A percentile compares a stretch with the other conserved stretches of the same genome.
Evolutionary conservation across 2,888 invertebrate species (phyloP).

Genomic region (Pristionchus exspectatus): DNA sequence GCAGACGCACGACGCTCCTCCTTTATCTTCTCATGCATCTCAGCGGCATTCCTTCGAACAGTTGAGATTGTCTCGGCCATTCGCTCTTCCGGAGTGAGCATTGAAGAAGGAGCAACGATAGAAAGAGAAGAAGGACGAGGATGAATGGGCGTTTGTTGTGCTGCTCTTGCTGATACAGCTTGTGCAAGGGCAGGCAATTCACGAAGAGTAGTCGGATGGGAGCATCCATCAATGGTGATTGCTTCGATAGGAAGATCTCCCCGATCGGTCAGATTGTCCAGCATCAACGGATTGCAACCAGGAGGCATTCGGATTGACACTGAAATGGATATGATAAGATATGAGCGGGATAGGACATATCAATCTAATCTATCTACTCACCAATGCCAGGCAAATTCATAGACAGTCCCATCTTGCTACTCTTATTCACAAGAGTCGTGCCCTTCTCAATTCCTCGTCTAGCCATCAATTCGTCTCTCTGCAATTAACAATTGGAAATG

Average conservation of each 20-base stretch:
- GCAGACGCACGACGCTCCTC: not conserved
- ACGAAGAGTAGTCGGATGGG: not conserved
- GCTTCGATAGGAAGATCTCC: not conserved
- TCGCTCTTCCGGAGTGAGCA: slow-evolving; percentile 29
- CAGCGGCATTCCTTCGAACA: not conserved
- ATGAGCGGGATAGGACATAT: not conserved
- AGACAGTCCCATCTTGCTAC: not conserved
- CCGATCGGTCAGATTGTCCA: not conserved
- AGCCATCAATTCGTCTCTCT: not conserved
- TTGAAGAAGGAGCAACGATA: not conserved
- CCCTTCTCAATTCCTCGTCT: slow-evolving; percentile 14
- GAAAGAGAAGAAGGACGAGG: not conserved
- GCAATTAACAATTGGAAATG: not conserved
- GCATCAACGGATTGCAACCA: slow-evolving; percentile 5
- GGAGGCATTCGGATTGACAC: slow-evolving; percentile 25
- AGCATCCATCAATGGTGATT: not conserved
- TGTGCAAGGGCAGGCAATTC: not conserved
- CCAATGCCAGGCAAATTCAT: not conserved
- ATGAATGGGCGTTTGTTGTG: not conserved
- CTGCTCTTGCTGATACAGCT: not conserved
- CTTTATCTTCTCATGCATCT: not conserved
- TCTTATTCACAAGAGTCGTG: not conserved
- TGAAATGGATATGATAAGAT: not conserved
- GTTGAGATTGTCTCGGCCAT: slow-evolving; percentile 2
- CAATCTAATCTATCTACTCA: not conserved